phyloP scores from a whole-genome alignment of 2,113 vertebrate species.

The Gila orcuttii region DNA sequence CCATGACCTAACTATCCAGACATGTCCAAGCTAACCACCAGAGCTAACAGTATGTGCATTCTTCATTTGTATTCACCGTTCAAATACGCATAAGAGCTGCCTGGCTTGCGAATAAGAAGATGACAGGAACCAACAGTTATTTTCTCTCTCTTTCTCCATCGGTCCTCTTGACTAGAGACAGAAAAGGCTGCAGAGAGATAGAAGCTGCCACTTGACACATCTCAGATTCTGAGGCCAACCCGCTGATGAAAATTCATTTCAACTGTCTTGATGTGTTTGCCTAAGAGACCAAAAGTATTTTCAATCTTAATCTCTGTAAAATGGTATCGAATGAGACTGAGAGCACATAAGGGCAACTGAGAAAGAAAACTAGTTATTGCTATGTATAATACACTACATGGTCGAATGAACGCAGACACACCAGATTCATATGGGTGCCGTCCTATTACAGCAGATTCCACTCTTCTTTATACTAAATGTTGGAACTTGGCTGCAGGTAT shows the following conservation, averaged over 20 bases:
- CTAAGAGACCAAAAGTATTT: conserved; percentile 4
- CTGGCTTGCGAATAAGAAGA: conserved; percentile 1
- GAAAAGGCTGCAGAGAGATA: conserved; percentile 21
- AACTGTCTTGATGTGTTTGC: conserved; percentile 15
- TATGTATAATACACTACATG: not conserved
- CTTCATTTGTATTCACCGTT: conserved; percentile 30
- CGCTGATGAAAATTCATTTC: not conserved
- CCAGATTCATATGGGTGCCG: not conserved
- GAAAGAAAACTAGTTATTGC: not conserved
- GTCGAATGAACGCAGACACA: not conserved
- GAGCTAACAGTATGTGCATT: not conserved
- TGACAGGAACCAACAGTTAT: conserved; percentile 24
- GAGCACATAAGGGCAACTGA: not conserved
- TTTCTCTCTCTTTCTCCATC: not conserved
- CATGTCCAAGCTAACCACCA: not conserved
- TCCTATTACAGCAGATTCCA: not conserved
- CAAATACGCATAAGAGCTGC: conserved; percentile 6
- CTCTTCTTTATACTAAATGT: not conserved
- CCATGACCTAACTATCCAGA: not conserved
- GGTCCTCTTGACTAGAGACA: conserved; percentile 1
- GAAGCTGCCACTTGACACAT: conserved; percentile 26
- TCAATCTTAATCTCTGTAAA: conserved; percentile 31
- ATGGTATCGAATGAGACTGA: not conserved
- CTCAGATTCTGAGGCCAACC: conserved; percentile 9
- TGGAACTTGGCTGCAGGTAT: not conserved